These are phyloP conservation scores for Podiceps cristatus DNA, from an alignment of 2,113 vertebrate genomes.

Conservation along the genomic window DNA sequence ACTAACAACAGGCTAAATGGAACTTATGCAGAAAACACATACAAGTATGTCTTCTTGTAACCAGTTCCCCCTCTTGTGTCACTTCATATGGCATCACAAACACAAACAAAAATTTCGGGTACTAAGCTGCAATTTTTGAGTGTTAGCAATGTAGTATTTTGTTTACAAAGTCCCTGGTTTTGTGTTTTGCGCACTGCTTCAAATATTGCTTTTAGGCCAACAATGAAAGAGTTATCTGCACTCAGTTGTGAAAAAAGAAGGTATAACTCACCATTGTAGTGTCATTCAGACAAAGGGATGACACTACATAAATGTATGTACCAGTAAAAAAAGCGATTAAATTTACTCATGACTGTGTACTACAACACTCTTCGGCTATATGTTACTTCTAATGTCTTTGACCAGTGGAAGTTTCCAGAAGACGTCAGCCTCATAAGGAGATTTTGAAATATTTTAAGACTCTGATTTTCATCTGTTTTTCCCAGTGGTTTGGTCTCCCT, in stretches of 20 bases:
- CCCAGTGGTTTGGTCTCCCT: not conserved
- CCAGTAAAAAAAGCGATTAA: not conserved
- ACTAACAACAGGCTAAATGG: not conserved
- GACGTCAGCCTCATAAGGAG: not conserved
- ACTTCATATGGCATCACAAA: not conserved
- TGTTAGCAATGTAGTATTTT: not conserved
- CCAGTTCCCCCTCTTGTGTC: not conserved
- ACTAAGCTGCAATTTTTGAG: not conserved
- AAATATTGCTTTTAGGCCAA: fast-evolving
- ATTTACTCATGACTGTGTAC: not conserved
- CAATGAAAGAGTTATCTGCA: fast-evolving
- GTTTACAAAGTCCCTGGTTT: not conserved
- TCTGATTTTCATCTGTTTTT: not conserved
- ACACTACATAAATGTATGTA: not conserved
- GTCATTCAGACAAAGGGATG: not conserved
- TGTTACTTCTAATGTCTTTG: not conserved
- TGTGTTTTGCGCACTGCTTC: not conserved
- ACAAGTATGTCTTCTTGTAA: not conserved
- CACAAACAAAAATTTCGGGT: not conserved
- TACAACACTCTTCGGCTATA: not conserved
- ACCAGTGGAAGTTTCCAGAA: not conserved
- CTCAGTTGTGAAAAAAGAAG: not conserved
- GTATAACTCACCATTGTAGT: not conserved
- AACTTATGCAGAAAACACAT: not conserved
- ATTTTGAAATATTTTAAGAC: not conserved